phyloP scores from a whole-genome alignment of 2,888 invertebrate species.

The Acleris literana region DNA sequence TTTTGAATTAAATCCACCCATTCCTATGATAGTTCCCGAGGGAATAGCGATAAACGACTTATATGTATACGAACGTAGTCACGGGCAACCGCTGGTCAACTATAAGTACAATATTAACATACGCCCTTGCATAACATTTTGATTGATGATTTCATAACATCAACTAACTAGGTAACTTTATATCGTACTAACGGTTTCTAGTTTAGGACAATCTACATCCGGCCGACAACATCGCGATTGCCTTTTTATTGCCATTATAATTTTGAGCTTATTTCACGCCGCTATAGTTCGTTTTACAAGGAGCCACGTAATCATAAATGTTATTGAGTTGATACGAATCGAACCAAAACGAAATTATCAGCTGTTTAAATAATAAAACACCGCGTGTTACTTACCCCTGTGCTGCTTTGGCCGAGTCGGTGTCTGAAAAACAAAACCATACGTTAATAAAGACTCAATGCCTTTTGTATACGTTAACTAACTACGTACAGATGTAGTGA shows the following conservation, averaged over 20 bases:
- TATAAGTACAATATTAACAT: too few relatives aligned
- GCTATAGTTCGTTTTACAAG: conserved; percentile 9
- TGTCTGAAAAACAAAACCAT: conserved; percentile 19
- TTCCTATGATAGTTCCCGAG: too few relatives aligned
- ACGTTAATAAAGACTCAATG: neutral
- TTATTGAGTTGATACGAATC: conserved; percentile 10
- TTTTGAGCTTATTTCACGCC: conserved; percentile 10
- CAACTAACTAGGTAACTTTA: too few relatives aligned
- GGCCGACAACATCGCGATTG: conserved; percentile 2
- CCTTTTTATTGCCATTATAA: neutral
- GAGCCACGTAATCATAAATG: conserved; percentile 8
- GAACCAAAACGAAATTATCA: conserved; percentile 16
- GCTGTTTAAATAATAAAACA: conserved; percentile 26
- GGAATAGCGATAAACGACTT: too few relatives aligned
- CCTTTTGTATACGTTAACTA: too few relatives aligned
- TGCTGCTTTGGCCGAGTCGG: conserved; percentile 43
- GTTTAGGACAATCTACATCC: neutral
- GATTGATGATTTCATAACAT: too few relatives aligned
- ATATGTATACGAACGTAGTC: too few relatives aligned
- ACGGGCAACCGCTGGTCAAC: too few relatives aligned
- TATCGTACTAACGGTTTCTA: too few relatives aligned
- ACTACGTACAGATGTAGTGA: too few relatives aligned
- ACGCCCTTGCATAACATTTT: too few relatives aligned
- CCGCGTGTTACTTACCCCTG: conserved; percentile 52
- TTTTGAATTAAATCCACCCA: too few relatives aligned